Conservation (phyloP, 1,140 invertebrate genomes). For the Bombus vancouverensis region DNA sequence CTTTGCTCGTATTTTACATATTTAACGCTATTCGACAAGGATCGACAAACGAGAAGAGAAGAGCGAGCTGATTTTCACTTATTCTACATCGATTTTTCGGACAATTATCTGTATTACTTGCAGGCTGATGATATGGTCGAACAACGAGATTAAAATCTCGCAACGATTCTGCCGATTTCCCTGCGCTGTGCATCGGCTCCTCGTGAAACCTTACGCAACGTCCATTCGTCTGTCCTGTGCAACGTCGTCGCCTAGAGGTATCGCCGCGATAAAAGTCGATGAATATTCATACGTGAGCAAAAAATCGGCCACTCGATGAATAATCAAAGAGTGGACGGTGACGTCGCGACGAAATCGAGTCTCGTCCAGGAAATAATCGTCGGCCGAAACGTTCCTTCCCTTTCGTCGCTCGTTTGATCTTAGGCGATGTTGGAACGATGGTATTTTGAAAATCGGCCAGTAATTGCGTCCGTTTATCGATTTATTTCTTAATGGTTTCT, state of each 20-base stretch:
- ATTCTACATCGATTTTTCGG: no score
- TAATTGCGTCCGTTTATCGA: no score
- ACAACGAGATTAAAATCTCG: no score
- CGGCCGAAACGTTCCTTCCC: background rate
- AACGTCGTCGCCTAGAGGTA: constrained; percentile 43
- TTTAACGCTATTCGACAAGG: no score
- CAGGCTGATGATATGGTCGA: no score
- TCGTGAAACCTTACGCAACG: constrained; percentile 27
- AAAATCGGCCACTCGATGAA: constrained; percentile 54
- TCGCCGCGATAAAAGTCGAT: constrained; percentile 45
- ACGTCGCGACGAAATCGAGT: constrained; percentile 6
- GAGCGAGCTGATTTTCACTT: no score
- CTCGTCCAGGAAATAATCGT: constrained; percentile 15
- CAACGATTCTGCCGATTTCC: no score
- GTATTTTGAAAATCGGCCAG: background rate
- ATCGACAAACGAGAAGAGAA: no score
- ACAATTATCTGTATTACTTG: no score
- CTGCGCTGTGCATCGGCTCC: background rate
- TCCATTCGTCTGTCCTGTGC: background rate
- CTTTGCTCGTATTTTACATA: no score
- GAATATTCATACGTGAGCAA: constrained; percentile 43
- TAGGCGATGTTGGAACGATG: background rate
- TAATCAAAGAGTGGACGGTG: constrained; percentile 41
- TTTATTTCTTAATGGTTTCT: background rate
- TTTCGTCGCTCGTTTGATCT: background rate